Percentiles rank a stretch among this genome's conserved stretches.
phyloP scores from a whole-genome alignment of 2,113 vertebrate species.

The Syngnathus scovelli region DNA sequence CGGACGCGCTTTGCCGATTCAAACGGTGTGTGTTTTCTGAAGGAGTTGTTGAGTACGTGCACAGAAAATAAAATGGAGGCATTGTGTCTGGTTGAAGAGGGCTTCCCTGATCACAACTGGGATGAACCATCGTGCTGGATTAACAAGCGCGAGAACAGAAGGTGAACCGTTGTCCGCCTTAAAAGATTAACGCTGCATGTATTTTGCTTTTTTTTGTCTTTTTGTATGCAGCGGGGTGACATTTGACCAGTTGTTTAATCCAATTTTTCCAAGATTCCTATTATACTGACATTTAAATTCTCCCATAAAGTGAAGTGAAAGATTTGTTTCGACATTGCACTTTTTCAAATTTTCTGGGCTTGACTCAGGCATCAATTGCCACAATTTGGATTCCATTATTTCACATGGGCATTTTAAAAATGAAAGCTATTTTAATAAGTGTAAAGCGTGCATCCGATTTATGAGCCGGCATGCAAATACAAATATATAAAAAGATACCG shows the following conservation, averaged over 20 bases:
- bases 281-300: too few relatives aligned
- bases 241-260: too few relatives aligned
- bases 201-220: not conserved
- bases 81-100: slow-evolving; percentile 37
- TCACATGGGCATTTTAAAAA: not conserved
- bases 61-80: slow-evolving; percentile 24
- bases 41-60: slow-evolving; percentile 4
- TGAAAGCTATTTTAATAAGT: not conserved
- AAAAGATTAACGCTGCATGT: not conserved
- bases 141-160: slow-evolving; percentile 21
- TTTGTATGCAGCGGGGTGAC: not conserved
- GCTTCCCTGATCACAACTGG: slow-evolving; percentile 52
- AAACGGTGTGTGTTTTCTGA: slow-evolving; percentile 3
- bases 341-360: too few relatives aligned
- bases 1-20: slow-evolving; percentile 10
- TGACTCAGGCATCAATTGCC: too few relatives aligned
- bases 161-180: not conserved
- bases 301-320: too few relatives aligned
- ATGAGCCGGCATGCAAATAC: not conserved
- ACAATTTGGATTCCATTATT: not conserved
- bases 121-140: slow-evolving; percentile 48
- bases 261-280: too few relatives aligned
- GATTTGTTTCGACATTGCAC: too few relatives aligned
- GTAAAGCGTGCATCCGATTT: not conserved
- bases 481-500: slow-evolving; percentile 11